These are phyloP conservation scores for Dryobotodes eremita DNA, from an alignment of 2,888 invertebrate genomes.

Conservation along the genomic window DNA sequence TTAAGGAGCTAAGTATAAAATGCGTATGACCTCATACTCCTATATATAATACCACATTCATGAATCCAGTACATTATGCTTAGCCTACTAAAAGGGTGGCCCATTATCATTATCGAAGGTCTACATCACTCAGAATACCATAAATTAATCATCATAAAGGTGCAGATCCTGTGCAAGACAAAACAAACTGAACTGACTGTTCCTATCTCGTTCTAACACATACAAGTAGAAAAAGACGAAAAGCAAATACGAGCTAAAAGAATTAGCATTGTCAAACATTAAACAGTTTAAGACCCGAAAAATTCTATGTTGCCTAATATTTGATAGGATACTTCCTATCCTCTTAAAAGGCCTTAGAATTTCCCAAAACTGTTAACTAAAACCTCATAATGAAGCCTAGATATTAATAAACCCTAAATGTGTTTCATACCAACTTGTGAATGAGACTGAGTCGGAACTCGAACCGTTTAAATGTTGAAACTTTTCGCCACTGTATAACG, in stretches of 20 bases:
- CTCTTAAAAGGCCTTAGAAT: background rate
- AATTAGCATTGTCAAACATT: background rate
- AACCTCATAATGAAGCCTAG: conserved; percentile 42
- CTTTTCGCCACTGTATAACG: conserved; percentile 41
- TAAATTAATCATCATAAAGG: conserved; percentile 22
- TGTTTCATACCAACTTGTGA: conserved; percentile 57
- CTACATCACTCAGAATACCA: conserved; percentile 9
- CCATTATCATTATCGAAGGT: conserved; percentile 24
- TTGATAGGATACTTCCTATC: background rate
- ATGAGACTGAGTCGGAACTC: conserved; percentile 49
- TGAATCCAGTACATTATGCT: background rate
- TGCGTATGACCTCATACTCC: background rate
- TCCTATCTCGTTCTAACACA: background rate
- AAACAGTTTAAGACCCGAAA: background rate
- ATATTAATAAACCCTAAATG: conserved; percentile 61
- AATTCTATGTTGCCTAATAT: background rate
- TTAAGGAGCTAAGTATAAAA: background rate
- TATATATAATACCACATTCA: background rate
- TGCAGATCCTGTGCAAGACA: background rate
- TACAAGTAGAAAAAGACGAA: no score
- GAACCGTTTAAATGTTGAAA: conserved; percentile 55
- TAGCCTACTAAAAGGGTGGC: conserved; percentile 11
- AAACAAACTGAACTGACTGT: background rate
- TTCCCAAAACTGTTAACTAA: conserved; percentile 2
- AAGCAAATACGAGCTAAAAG: background rate